Evolutionary conservation across 2,888 invertebrate genomes (phyloP), one percentile per base, ranked within the genome.

Genomic region (Ecliptopera silaceata): DNA sequence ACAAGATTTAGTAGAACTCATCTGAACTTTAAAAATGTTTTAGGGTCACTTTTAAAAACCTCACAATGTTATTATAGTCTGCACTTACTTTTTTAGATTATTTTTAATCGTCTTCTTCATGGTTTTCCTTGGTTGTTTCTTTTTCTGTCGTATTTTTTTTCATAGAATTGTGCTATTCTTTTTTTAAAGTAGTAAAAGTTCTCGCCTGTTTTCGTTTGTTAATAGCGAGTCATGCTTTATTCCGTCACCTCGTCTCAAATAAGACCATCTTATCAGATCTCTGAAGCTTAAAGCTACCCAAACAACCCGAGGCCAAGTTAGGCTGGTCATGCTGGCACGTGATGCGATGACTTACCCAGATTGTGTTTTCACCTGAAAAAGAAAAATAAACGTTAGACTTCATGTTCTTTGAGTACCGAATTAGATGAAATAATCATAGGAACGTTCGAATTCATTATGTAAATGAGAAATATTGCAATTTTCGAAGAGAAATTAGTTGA

Each of bases 341-440:
- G 56, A 54, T 44, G 55, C 54, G 46, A 47, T 56, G 57, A 67
- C 66, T 74, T 66, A 76, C 77, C 75, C 12, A 39, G 55, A 36
- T 32, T 34, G 48, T 64, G 64, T 61, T 61, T 47, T 69, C 74
- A 77, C 73, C 78, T 78, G 78, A 51, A 75, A 61, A 51, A 68
- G 64, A 65, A 54, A 51, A 59, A 48, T 43, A 51, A 36, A 41
- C 29, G 49, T 58, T 29, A 41, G 45, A 41, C 44, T 34, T 53
- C 12, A 39, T 17, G 47, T 34, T 39, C 36, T 39, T 34, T 52
- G 32, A 55, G 42, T 49, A 39, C 34, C 41, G 10, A 39, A 45
- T 22, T 32, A 52, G 32, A 52, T 45, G 20, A n/a, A 39, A 45
- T 32, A 45, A 18, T 52, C 34, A 48, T 42, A 47, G 10, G 17